Evolutionary conservation across 2,888 invertebrate genomes (phyloP), one percentile per base, ranked within the genome.

Genomic region (Gisinianus flammeolus): DNA sequence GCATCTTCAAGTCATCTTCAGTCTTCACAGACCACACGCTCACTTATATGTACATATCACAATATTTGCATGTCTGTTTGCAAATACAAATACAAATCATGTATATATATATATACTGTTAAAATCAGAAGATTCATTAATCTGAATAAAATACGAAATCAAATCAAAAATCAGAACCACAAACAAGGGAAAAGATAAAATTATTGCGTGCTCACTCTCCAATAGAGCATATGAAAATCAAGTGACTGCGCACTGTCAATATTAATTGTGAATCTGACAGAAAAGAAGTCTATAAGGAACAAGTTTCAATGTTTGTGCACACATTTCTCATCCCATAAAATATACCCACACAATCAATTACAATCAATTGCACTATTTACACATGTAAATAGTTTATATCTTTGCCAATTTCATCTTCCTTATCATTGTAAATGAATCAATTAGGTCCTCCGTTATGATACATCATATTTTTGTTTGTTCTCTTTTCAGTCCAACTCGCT

Each of bases 181-280:
- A 12, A 2, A 44, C 44, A 44, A 16, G 44, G 16, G 19, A 44
- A 44, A 16, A n/a, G n/a, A 44, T 44, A 44, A 44, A 2, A 44
- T 44, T 44, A 44, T n/a, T n/a, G 44, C 8, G 6, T 44, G 12
- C 2, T 44, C 44, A 44, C 3, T 35, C 35, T 35, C 5, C 6
- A 35, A 35, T 35, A 5, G 19, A 44, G 44, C 12, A 44, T 44
- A n/a, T n/a, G n/a, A n/a, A n/a, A 1, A 44, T 16, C 3, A 44
- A 44, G 8, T 16, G 44, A 44, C 3, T 16, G 6, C 12, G 6
- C 12, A 33, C n/a, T 33, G 10, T 67, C 33, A 33, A 67, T 67
- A 28, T 67, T 8, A 31, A 22, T 28, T 33, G 26, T 31, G 67
- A 31, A 67, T 31, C 33, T 67, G 67, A 67, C 67, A 67, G 67